Base-by-base conservation (phyloP, 2,888 invertebrate genomes). In the Agonopterix subpropinquella region DNA sequence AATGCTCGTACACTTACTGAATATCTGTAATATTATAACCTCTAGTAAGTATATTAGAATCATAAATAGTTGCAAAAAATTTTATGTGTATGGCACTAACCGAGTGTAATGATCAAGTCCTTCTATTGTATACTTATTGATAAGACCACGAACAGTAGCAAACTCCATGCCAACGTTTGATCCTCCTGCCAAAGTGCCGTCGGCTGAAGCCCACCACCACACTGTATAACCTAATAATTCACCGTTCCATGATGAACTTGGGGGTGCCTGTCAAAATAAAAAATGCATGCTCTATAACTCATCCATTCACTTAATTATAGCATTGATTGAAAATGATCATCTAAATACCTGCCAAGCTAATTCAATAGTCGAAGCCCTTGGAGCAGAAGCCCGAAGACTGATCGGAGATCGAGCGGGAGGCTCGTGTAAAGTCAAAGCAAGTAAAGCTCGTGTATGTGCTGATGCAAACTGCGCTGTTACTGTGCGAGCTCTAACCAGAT, bases 1-100 rank as follows among this genome's bases (percentile, higher is more conserved):
- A 95, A 94, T 0, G 96, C 96, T 70, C 94, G 91, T n/a, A 97
- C 94, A 49, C 93, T 92, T 39, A 97, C 91, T 58, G 94, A 93
- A 82, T 97, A 97, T 56, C 88, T 88, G 57, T 1, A 62, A 66
- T 57, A 65, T 57, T n/a, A 39, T 15, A 13, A 43, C 11, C 11
- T 5, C 9, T 43, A 10, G 10, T 10, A 43, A 15, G 5, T n/a
- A 8, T 41, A 41, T 41, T 41, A 3, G n/a, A n/a, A n/a, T 11
- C 3, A 11, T 42, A 42, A 47, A 3, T n/a, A 1, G 4, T 39
- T 4, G n/a, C 39, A 10, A 10, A 39, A 39, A 47, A 2, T 18
- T 45, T 10, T 28, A n/a, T 8, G 35, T 36, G 9, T 37, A 9
- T 11, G 1, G 4, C n/a, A 56, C 68, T 61, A 47, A 86, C 77